These are phyloP conservation scores for Lithophane leautieri DNA, from an alignment of 2,888 invertebrate species.

Conservation along the genomic window DNA sequence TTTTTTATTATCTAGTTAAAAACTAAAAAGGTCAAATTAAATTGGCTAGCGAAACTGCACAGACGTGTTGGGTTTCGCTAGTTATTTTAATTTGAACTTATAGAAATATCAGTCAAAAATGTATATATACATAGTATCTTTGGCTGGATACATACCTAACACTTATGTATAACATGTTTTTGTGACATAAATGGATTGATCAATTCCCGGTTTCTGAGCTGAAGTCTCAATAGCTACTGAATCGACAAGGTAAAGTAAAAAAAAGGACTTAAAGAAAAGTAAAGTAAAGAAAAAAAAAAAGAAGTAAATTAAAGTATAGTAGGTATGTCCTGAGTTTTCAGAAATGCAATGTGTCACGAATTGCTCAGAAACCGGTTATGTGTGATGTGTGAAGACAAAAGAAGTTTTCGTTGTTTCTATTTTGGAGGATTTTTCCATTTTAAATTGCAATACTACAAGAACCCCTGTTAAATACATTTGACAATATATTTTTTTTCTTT, in stretches of 20 bases:
- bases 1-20: conserved; percentile 37
- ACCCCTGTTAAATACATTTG: not conserved
- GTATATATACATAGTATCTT: conserved; percentile 60
- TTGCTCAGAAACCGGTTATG: not conserved
- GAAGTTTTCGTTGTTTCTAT: not conserved
- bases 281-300: not conserved
- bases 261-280: too few species aligned
- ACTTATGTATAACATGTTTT: conserved; percentile 17
- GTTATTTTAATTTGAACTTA: conserved; percentile 7
- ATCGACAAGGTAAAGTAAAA: not conserved
- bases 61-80: conserved; percentile 2
- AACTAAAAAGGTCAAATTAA: conserved; percentile 12
- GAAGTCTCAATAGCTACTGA: not conserved
- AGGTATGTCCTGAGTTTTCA: not conserved
- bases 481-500: not conserved
- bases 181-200: conserved; percentile 7
- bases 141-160: conserved; percentile 55
- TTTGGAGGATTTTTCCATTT: too few species aligned
- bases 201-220: not conserved
- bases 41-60: conserved; percentile 8
- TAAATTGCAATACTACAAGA: not conserved
- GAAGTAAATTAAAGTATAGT: not conserved
- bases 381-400: not conserved
- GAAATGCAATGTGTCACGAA: not conserved
- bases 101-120: conserved; percentile 61